phyloP scores from a whole-genome alignment of 2,888 invertebrate species.

The Ormyrus pomaceus region DNA sequence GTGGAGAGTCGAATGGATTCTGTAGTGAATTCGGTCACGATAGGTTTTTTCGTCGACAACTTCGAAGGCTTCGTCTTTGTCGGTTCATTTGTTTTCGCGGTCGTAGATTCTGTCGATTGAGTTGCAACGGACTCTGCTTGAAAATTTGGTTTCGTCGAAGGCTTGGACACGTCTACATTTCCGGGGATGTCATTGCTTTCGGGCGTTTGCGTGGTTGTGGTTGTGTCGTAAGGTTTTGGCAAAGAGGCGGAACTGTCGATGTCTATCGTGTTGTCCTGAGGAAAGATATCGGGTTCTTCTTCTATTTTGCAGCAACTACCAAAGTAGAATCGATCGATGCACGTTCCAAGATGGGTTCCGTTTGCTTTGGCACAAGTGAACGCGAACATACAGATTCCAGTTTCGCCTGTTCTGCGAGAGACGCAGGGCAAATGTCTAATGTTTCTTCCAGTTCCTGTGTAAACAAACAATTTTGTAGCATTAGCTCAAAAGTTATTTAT shows the following conservation, averaged over 20 bases:
- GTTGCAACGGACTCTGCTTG: conserved; percentile 41
- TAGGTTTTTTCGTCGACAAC: conserved; percentile 55
- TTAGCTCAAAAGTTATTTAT: no score
- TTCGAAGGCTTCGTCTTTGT: conserved; percentile 56
- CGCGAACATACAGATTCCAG: conserved; percentile 95
- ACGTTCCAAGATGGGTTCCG: conserved; percentile 93
- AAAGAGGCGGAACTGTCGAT: conserved; percentile 73
- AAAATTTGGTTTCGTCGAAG: conserved; percentile 52
- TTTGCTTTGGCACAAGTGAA: conserved; percentile 94
- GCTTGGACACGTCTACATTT: conserved; percentile 60
- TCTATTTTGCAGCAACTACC: conserved; percentile 92
- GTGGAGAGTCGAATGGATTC: conserved; percentile 78
- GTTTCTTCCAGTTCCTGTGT: conserved; percentile 88
- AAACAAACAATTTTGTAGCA: conserved; percentile 59
- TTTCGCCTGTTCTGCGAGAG: conserved; percentile 86
- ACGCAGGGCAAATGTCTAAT: conserved; percentile 93
- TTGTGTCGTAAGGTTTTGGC: conserved; percentile 65
- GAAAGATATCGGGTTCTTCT: conserved; percentile 77
- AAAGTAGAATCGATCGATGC: conserved; percentile 95
- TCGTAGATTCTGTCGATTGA: conserved; percentile 58
- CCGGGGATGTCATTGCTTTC: conserved; percentile 70
- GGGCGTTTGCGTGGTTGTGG: conserved; percentile 65
- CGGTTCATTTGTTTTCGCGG: conserved; percentile 60
- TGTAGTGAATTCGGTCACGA: conserved; percentile 38
- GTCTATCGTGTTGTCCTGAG: conserved; percentile 80